Conservation (phyloP, 2,797 vertebrate species). For the Todus mexicanus region DNA sequence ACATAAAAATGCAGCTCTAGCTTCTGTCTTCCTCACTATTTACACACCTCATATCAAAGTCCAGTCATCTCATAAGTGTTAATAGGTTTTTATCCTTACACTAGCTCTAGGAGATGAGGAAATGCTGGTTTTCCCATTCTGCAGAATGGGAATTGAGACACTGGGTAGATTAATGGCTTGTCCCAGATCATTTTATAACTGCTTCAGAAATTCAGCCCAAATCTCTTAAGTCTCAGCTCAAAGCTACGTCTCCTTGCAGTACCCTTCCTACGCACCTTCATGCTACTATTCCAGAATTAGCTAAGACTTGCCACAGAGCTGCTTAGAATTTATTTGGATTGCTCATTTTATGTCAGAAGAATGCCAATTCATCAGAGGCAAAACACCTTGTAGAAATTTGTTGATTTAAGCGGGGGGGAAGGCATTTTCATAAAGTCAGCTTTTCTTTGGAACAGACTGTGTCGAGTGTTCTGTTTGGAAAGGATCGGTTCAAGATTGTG, state of each 20-base stretch:
- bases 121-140: background rate
- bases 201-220: slow-evolving; percentile 36
- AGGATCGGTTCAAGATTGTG: slow-evolving; percentile 17
- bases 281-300: slow-evolving; percentile 51
- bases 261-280: slow-evolving; percentile 64
- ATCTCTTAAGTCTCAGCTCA: slow-evolving; percentile 27
- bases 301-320: slow-evolving; percentile 46
- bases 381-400: slow-evolving; percentile 38
- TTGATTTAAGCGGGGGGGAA: slow-evolving; percentile 22
- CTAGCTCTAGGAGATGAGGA: background rate
- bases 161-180: background rate
- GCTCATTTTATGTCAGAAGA: slow-evolving; percentile 56
- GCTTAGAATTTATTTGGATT: slow-evolving; percentile 42
- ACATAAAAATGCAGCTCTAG: slow-evolving; percentile 4
- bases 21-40: slow-evolving; percentile 17
- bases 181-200: slow-evolving; percentile 11
- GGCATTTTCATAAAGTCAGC: slow-evolving; percentile 52
- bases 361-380: slow-evolving; percentile 61
- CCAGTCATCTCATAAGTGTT: slow-evolving; percentile 15
- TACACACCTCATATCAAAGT: slow-evolving; percentile 19
- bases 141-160: background rate
- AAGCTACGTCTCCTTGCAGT: background rate
- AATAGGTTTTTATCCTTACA: slow-evolving; percentile 29
- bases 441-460: slow-evolving; percentile 57
- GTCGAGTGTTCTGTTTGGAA: slow-evolving; percentile 46